A percentile compares a stretch with the other conserved stretches of the same genome.
Evolutionary conservation across 1,140 invertebrate genomes (phyloP).

Genomic region (Papilio helenus): DNA sequence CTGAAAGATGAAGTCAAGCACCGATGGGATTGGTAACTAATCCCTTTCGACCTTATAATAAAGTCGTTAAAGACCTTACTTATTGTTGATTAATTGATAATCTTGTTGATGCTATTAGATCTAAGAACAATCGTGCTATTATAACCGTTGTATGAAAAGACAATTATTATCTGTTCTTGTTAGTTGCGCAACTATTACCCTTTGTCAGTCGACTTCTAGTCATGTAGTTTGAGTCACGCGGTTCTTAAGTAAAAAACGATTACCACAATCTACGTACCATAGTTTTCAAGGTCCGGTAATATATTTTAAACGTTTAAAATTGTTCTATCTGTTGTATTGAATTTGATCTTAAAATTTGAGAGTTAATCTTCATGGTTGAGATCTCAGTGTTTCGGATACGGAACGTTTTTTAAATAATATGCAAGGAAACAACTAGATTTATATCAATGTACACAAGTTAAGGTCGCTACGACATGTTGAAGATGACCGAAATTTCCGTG

Average conservation of each 20-base stretch:
- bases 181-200: conserved; percentile 13
- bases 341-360: neutral
- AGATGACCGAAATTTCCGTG: neutral
- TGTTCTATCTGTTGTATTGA: no score
- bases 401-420: no score
- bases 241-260: neutral
- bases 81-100: neutral
- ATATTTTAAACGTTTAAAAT: neutral
- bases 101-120: conserved; percentile 9
- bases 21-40: neutral
- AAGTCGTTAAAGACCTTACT: neutral
- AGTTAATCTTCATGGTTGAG: neutral
- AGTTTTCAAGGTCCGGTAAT: neutral
- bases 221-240: conserved; percentile 14
- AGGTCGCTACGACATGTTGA: conserved; percentile 1
- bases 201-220: neutral
- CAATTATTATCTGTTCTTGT: conserved; percentile 10
- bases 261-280: neutral
- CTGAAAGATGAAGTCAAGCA: neutral
- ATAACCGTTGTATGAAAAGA: neutral
- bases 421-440: neutral
- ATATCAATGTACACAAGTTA: neutral
- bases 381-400: no score
- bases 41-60: neutral
- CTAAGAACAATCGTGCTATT: neutral